Percentiles rank a stretch among this genome's conserved stretches.
Evolutionary conservation across 30 jellyfish, hydroid and myxozoan genomes (phyloP).

Genomic region (Turritopsis dohrnii): DNA sequence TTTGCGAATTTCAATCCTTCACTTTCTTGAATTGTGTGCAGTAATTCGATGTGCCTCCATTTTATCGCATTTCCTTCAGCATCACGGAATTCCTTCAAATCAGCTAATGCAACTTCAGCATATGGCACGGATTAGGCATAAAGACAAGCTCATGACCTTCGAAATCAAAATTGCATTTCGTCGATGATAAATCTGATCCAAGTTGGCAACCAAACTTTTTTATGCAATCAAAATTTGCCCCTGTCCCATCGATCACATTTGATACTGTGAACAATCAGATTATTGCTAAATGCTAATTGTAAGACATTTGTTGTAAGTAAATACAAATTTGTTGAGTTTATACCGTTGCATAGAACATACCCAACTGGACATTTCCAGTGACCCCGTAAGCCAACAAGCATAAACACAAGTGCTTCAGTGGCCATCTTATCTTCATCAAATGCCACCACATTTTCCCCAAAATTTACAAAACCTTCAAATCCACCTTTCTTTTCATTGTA

Average conservation of each 20-base stretch:
- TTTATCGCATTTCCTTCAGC: neutral
- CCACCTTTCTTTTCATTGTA: conserved; percentile 2
- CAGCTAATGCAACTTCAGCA: conserved; percentile 47
- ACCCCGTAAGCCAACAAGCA: conserved; percentile 29
- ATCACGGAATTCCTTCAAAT: conserved; percentile 20
- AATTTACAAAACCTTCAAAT: conserved; percentile 23
- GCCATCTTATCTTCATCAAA: conserved; percentile 20
- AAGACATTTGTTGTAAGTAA: neutral
- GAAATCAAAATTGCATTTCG: neutral
- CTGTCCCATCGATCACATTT: conserved; percentile 8
- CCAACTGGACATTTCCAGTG: conserved; percentile 45
- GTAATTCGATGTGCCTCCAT: conserved; percentile 27
- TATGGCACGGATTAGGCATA: conserved; percentile 41
- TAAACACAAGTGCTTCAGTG: conserved; percentile 30
- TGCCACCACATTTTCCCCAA: neutral
- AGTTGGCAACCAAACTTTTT: conserved; percentile 13
- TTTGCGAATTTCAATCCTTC: conserved; percentile 45
- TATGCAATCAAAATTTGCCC: conserved; percentile 5
- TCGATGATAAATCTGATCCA: neutral
- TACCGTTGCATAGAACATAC: conserved; percentile 8
- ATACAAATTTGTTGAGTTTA: conserved; percentile 9
- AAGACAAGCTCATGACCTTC: neutral
- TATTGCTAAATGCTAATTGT: conserved; percentile 2
- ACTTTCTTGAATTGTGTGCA: conserved; percentile 22
- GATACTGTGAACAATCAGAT: neutral